Percentiles rank a stretch among this genome's conserved stretches.
Evolutionary conservation across 2,113 vertebrate genomes (phyloP).

Genomic region (Nannospalax galili): DNA sequence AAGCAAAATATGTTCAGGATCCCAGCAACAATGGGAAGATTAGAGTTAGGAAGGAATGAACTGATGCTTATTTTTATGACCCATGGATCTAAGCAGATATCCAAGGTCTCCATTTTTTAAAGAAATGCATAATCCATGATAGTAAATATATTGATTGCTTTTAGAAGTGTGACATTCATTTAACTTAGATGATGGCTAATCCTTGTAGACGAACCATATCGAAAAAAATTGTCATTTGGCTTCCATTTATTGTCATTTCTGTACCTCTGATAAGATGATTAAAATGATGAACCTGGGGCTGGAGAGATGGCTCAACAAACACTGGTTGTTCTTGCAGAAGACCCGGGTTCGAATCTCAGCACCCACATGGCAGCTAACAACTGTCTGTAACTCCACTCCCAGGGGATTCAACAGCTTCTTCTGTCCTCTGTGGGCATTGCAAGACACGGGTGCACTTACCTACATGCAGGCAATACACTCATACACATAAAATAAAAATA

Average conservation of each 20-base stretch:
- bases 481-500: too few relatives aligned
- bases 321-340: too few relatives aligned
- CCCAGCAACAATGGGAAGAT: slow-evolving; percentile 39
- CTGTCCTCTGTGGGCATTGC: too few relatives aligned
- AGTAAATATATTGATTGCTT: slow-evolving; percentile 29
- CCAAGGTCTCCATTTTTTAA: slow-evolving; percentile 6
- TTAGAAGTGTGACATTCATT: slow-evolving; percentile 34
- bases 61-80: slow-evolving; percentile 43
- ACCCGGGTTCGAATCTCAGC: too few relatives aligned
- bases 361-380: too few relatives aligned
- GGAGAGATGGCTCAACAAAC: too few relatives aligned
- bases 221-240: background rate
- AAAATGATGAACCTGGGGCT: too few relatives aligned
- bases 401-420: too few relatives aligned
- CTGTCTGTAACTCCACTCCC: too few relatives aligned
- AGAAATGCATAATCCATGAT: slow-evolving; percentile 2
- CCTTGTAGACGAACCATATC: background rate
- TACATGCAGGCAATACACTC: too few relatives aligned
- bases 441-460: too few relatives aligned
- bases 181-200: background rate
- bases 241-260: slow-evolving; percentile 28
- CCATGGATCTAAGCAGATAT: background rate
- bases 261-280: background rate
- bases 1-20: slow-evolving; percentile 53
- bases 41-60: slow-evolving; percentile 57